These are phyloP conservation scores for Thryonomys swinderianus DNA, from an alignment of 2,113 vertebrate genomes.

Conservation along the genomic window DNA sequence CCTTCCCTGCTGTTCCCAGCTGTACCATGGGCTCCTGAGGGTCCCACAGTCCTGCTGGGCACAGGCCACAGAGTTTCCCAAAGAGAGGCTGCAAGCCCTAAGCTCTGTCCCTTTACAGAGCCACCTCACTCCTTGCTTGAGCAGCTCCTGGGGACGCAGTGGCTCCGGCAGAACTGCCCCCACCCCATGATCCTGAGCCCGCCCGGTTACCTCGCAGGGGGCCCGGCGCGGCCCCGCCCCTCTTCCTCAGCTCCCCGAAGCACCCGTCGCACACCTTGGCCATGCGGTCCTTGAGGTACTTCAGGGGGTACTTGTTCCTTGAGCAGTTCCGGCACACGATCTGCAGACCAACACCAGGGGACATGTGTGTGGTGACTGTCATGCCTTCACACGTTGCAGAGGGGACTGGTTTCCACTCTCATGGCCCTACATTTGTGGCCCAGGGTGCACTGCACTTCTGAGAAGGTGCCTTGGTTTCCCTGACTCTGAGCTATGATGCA, in stretches of 20 bases:
- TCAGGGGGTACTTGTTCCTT: constrained; percentile 96
- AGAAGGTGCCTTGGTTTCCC: neutral
- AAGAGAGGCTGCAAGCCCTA: accelerated
- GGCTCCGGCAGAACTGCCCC: neutral
- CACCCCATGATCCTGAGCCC: neutral
- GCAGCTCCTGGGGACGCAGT: neutral
- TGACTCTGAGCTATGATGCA: neutral
- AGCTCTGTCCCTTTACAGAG: neutral
- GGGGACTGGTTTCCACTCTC: neutral
- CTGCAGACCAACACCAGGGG: constrained; percentile 78
- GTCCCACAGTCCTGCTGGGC: neutral
- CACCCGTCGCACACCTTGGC: constrained; percentile 98
- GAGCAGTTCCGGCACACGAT: constrained; percentile 98
- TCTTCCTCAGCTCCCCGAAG: constrained; percentile 93
- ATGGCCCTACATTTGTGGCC: neutral
- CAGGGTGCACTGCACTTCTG: neutral
- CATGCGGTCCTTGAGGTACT: constrained; percentile 96
- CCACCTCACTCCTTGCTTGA: neutral
- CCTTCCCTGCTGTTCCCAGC: neutral
- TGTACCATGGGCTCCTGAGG: neutral
- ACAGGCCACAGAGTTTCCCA: neutral
- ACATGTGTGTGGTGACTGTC: neutral
- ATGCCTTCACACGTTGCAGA: constrained; percentile 39
- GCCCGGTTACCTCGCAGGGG: constrained; percentile 67
- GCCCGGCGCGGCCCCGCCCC: constrained; percentile 85